phyloP scores from a whole-genome alignment of 37 sponge, comb jelly and placozoan genomes.

The Aphrocallistes beatrix region DNA sequence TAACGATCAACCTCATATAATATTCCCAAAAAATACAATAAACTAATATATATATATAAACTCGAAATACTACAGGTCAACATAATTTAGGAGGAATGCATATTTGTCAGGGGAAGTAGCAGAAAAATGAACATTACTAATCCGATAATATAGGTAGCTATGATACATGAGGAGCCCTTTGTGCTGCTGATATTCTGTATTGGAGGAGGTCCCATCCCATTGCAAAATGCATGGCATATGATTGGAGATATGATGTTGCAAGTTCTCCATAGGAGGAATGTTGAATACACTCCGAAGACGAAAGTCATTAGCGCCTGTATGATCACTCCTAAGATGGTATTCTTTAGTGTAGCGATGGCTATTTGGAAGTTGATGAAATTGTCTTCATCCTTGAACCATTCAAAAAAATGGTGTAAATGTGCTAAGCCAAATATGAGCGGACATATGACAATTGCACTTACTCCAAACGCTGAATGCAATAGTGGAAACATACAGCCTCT shows the following conservation, averaged over 20 bases:
- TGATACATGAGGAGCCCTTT: neutral
- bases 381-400: slow-evolving; percentile 28
- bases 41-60: no score
- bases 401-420: slow-evolving; percentile 75
- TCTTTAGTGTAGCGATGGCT: slow-evolving; percentile 21
- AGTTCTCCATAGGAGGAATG: slow-evolving; percentile 54
- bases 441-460: slow-evolving; percentile 35
- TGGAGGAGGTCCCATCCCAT: slow-evolving; percentile 71
- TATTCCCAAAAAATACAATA: no score
- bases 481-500: slow-evolving; percentile 70
- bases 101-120: slow-evolving; percentile 37
- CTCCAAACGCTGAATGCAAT: slow-evolving; percentile 40
- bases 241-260: slow-evolving; percentile 61
- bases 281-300: slow-evolving; percentile 63
- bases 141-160: slow-evolving; percentile 40
- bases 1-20: no score
- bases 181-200: slow-evolving; percentile 28
- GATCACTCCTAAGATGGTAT: neutral
- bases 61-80: no score
- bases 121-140: slow-evolving; percentile 37
- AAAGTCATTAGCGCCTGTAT: slow-evolving; percentile 58
- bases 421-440: slow-evolving; percentile 82
- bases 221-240: slow-evolving; percentile 70
- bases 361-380: neutral
- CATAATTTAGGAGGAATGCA: neutral